phyloP scores from a whole-genome alignment of 2,888 invertebrate species.

The Resseliella maxima region DNA sequence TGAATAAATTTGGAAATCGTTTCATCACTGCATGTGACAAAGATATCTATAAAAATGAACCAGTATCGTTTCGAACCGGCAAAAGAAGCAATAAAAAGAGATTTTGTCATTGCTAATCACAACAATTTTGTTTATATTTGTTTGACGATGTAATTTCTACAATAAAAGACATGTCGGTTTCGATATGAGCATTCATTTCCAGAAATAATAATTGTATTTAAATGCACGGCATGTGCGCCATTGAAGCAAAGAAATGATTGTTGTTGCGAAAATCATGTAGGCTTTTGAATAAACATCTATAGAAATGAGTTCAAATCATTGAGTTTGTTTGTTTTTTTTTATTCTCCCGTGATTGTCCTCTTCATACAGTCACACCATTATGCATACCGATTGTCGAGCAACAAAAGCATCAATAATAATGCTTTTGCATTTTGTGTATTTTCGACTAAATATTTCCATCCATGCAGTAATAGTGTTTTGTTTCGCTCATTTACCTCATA shows the following conservation, averaged over 20 bases:
- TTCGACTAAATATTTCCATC: not conserved
- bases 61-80: too few relatives aligned
- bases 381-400: not conserved
- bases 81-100: not conserved
- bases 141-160: too few relatives aligned
- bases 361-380: constrained; percentile 11
- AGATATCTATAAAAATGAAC: too few relatives aligned
- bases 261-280: not conserved
- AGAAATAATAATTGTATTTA: not conserved
- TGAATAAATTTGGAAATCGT: too few relatives aligned
- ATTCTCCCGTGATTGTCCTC: too few relatives aligned
- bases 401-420: not conserved
- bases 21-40: too few relatives aligned
- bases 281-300: not conserved
- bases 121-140: not conserved
- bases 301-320: constrained; percentile 23
- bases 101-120: not conserved
- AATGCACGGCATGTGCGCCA: not conserved
- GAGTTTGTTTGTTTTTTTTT: too few relatives aligned
- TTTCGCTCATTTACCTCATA: not conserved
- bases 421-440: not conserved
- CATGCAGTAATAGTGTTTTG: constrained; percentile 7
- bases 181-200: not conserved
- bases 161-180: not conserved
- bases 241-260: not conserved